phyloP scores from a whole-genome alignment of 2,113 vertebrate genomes.

The Pantherophis guttatus region DNA sequence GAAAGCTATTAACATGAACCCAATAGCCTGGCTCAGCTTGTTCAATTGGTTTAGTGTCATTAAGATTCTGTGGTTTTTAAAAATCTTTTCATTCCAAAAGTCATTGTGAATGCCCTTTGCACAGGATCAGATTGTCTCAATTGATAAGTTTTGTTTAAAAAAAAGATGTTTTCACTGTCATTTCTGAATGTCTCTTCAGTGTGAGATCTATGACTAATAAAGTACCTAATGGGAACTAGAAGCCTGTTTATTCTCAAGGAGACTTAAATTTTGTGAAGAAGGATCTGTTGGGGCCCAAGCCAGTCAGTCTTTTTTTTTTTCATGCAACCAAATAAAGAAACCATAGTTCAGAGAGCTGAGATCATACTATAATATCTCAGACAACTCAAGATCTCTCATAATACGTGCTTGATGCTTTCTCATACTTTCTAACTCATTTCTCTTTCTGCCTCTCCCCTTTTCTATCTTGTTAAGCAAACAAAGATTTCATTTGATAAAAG shows the following conservation, averaged over 20 bases:
- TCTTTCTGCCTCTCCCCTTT: background rate
- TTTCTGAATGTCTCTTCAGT: conserved; percentile 71
- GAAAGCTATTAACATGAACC: conserved; percentile 53
- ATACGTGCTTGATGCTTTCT: conserved; percentile 50
- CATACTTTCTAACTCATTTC: conserved; percentile 10
- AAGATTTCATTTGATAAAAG: conserved; percentile 64
- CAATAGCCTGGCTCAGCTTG: conserved; percentile 49
- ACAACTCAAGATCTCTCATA: conserved; percentile 63
- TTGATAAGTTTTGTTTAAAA: conserved; percentile 62
- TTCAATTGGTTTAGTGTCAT: conserved; percentile 59
- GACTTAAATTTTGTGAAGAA: conserved; percentile 64
- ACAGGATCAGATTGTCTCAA: conserved; percentile 60
- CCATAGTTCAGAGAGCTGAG: conserved; percentile 71
- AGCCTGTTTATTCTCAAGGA: conserved; percentile 73
- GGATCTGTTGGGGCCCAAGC: conserved; percentile 64
- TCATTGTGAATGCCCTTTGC: conserved; percentile 58
- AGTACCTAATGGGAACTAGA: conserved; percentile 67
- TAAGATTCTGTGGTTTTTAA: conserved; percentile 59
- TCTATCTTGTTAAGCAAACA: conserved; percentile 42
- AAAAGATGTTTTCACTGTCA: conserved; percentile 51
- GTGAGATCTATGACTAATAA: conserved; percentile 61
- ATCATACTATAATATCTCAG: conserved; percentile 71
- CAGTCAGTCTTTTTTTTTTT: conserved; percentile 65
- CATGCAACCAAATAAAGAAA: conserved; percentile 71
- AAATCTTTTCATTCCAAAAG: conserved; percentile 46